Conservation (phyloP, 1,140 invertebrate species). For the Fopius arisanus region DNA sequence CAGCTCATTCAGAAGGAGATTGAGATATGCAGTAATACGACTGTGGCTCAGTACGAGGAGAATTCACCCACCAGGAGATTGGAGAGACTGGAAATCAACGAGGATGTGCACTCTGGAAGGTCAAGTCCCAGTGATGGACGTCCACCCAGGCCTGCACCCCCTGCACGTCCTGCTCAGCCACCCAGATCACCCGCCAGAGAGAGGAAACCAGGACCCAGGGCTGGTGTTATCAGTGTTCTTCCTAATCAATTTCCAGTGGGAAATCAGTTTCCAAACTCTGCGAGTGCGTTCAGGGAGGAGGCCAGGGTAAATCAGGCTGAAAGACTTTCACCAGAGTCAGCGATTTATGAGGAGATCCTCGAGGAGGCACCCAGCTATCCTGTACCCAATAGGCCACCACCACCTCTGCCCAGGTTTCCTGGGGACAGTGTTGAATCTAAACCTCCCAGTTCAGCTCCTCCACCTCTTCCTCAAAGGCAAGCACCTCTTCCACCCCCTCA, state of each 20-base stretch:
- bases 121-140: conserved; percentile 42
- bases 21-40: conserved; percentile 82
- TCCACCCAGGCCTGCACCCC: conserved; percentile 62
- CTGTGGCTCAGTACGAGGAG: conserved; percentile 74
- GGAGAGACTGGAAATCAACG: conserved; percentile 55
- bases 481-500: conserved; percentile 67
- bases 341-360: conserved; percentile 68
- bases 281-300: conserved; percentile 18
- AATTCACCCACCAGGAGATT: conserved; percentile 54
- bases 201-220: conserved; percentile 48
- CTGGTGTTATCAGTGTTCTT: conserved; percentile 55
- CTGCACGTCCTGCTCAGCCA: conserved; percentile 69
- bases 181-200: conserved; percentile 48
- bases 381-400: conserved; percentile 56
- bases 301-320: conserved; percentile 35
- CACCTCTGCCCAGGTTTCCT: conserved; percentile 50
- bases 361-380: conserved; percentile 60
- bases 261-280: conserved; percentile 6
- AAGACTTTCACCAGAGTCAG: conserved; percentile 56
- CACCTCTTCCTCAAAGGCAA: conserved; percentile 72
- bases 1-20: conserved; percentile 82
- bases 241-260: conserved; percentile 42
- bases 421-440: conserved; percentile 54
- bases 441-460: conserved; percentile 65
- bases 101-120: conserved; percentile 42